phyloP scores from a whole-genome alignment of 2,113 vertebrate species.

The Catharus minimus region DNA sequence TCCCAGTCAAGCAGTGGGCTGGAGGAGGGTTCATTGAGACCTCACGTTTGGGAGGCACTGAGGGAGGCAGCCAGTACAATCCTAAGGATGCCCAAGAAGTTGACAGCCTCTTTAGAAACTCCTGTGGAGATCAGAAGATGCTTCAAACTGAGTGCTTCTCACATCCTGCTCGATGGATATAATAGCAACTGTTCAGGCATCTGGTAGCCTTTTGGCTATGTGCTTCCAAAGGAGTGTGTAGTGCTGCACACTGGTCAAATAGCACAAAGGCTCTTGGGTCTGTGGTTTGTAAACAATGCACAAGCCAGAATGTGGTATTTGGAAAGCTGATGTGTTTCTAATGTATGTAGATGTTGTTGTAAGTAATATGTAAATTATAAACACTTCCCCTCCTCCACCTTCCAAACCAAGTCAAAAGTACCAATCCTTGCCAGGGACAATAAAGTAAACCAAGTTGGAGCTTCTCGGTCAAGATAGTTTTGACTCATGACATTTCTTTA shows the following conservation, averaged over 20 bases:
- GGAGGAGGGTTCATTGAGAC: not conserved
- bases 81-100: not conserved
- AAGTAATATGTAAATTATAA: constrained; percentile 23
- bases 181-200: constrained; percentile 33
- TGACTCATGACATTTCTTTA: constrained; percentile 49
- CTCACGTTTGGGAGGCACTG: not conserved
- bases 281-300: constrained; percentile 42
- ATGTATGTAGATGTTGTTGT: not conserved
- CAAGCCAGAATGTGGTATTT: constrained; percentile 14
- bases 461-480: constrained; percentile 29
- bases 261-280: constrained; percentile 6
- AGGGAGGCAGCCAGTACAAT: not conserved
- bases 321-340: not conserved
- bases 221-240: not conserved
- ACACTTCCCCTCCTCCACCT: not conserved
- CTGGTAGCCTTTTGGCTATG: constrained; percentile 43
- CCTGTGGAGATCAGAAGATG: constrained; percentile 38
- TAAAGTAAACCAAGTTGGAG: constrained; percentile 22
- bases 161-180: not conserved
- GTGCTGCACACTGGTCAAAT: not conserved
- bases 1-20: not conserved
- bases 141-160: constrained; percentile 28
- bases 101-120: constrained; percentile 14
- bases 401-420: not conserved
- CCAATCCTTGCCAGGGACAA: constrained; percentile 12